Base-by-base conservation (phyloP, 2,113 vertebrate species). In the Dasyornis broadbenti region DNA sequence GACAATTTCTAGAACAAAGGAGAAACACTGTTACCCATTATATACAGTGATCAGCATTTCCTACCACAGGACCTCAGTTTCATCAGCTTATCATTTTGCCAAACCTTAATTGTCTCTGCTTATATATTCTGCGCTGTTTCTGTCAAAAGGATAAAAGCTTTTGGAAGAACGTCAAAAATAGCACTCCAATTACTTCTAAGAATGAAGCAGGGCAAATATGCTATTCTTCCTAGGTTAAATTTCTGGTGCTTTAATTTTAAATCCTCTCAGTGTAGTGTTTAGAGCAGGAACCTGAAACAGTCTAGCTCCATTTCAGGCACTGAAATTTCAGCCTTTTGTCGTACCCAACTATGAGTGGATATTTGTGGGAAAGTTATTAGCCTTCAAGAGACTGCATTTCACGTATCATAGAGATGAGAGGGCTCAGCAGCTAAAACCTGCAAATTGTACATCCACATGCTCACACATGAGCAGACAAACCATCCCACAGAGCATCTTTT, bases 391-490 rank as follows among this genome's bases (percentile, higher is more conserved):
- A 13, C 19, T 61, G 59, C 35, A 73, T 61, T 91, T 91, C 72
- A 42, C 72, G 73, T 50, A 81, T 45, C 72, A 53, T 2, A 70
- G 28, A 73, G 52, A 76, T 49, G 53, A 90, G 76, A 89, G 54
- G n/a, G 23, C 40, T 90, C 66, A 80, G 42, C 63, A 56, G 54
- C 31, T 81, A 57, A 85, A 83, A 44, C 33, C 57, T 80, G 59
- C 22, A 19, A 73, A 81, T 54, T 3, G 8, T 65, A 47, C 63
- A 56, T 57, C n/a, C 31, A 64, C 54, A 28, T 17, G 30, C 33
- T 85, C 28, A 42, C 1, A 0, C 0, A 2, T 1, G 1, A 63
- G 30, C 49, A 66, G 33, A 54, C 18, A 83, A 61, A 49, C 28
- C 37, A n/a, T 12, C 26, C 49, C 53, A 64, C 6, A 27, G 17